A percentile compares a stretch with the other conserved stretches of the same genome.
These are phyloP conservation scores for Napeogenes sylphis DNA, from an alignment of 2,888 invertebrate genomes.

Conservation along the genomic window DNA sequence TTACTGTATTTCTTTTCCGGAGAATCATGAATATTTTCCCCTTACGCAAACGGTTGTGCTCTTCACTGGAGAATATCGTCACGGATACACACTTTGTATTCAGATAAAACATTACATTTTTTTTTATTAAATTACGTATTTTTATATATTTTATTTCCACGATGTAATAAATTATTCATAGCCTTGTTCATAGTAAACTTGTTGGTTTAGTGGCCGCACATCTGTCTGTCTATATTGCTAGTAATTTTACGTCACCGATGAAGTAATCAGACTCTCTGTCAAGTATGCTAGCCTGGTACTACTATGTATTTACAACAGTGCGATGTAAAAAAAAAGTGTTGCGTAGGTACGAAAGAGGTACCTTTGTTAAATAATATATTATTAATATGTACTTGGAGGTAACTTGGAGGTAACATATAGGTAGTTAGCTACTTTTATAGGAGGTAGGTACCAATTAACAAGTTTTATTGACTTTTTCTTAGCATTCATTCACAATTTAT, in stretches of 20 bases:
- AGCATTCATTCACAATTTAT: slow-evolving; percentile 41
- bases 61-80: too few species aligned
- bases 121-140: too few species aligned
- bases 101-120: too few species aligned
- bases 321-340: slow-evolving; percentile 38
- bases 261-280: slow-evolving; percentile 45
- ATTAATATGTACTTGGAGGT: neutral
- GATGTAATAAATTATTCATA: neutral
- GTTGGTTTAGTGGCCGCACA: slow-evolving; percentile 12
- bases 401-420: too few species aligned
- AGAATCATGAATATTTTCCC: too few species aligned
- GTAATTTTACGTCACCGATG: slow-evolving; percentile 30
- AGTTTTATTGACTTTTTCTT: slow-evolving; percentile 11
- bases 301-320: slow-evolving; percentile 72
- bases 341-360: too few species aligned
- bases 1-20: too few species aligned
- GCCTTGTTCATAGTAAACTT: slow-evolving; percentile 9
- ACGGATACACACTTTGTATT: too few species aligned
- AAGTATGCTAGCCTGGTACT: slow-evolving; percentile 63
- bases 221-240: slow-evolving; percentile 15
- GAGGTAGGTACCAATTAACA: too few species aligned
- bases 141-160: neutral
- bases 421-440: neutral
- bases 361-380: neutral
- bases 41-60: too few species aligned